Percentiles rank a stretch among this genome's conserved stretches.
phyloP scores from a whole-genome alignment of 1,140 invertebrate species.

The Dendrolimus punctatus region DNA sequence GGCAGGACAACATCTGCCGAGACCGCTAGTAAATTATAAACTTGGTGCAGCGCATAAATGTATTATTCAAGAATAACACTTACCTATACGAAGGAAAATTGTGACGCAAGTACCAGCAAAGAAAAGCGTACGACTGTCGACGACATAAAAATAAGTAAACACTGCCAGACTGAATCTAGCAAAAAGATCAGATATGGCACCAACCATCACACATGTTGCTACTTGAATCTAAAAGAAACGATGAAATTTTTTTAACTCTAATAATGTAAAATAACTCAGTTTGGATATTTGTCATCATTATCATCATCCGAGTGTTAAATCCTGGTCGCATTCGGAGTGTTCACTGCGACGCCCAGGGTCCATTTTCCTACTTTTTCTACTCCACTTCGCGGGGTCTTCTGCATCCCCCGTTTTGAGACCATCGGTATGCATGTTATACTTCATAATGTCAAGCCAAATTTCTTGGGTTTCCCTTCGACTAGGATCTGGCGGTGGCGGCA shows the following conservation, averaged over 20 bases:
- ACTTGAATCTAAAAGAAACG: constrained; percentile 49
- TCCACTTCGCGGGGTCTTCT: too few species aligned
- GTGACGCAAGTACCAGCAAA: constrained; percentile 52
- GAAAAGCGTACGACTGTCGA: constrained; percentile 52
- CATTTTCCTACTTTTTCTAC: too few species aligned
- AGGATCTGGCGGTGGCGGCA: too few species aligned
- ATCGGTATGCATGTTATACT: too few species aligned
- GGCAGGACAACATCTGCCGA: background rate
- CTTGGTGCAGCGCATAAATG: background rate
- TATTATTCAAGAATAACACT: constrained; percentile 7
- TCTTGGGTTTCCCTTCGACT: too few species aligned
- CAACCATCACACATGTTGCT: constrained; percentile 59
- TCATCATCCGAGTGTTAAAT: too few species aligned
- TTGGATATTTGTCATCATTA: too few species aligned
- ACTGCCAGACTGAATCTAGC: constrained; percentile 48
- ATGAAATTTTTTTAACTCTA: background rate
- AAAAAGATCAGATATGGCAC: constrained; percentile 47
- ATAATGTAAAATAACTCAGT: background rate
- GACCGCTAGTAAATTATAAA: background rate
- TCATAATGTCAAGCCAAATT: too few species aligned
- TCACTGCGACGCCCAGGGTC: too few species aligned
- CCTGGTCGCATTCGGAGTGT: too few species aligned
- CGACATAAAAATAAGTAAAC: constrained; percentile 51
- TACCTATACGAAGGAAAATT: constrained; percentile 50
- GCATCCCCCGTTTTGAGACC: too few species aligned